Evolutionary conservation across 2,113 vertebrate species (phyloP).

Genomic region (Struthidea cinerea): DNA sequence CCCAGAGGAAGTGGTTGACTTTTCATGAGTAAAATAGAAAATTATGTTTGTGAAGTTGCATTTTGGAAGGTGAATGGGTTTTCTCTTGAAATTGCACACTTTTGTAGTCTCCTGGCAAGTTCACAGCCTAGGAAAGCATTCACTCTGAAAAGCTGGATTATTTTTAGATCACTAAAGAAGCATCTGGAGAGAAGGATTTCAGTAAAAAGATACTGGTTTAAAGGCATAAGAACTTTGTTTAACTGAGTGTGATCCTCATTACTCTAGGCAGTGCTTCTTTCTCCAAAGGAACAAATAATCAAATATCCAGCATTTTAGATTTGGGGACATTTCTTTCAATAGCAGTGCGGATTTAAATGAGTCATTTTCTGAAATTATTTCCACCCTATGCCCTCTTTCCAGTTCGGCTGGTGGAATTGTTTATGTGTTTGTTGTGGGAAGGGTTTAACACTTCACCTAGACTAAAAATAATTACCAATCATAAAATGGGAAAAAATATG

Average conservation of each 20-base stretch:
- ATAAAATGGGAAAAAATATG: neutral
- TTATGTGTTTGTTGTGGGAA: neutral
- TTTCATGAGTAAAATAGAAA: neutral
- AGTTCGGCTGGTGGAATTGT: neutral
- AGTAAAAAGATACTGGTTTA: neutral
- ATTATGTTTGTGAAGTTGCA: neutral
- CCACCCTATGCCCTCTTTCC: neutral
- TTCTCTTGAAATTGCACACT: neutral
- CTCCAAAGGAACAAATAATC: neutral
- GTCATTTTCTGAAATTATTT: neutral
- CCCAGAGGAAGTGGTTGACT: neutral
- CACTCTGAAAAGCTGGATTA: neutral
- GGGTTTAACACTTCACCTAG: neutral
- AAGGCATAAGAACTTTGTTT: neutral
- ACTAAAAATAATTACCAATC: neutral
- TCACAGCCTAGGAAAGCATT: neutral
- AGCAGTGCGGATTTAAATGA: neutral
- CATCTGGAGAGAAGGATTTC: neutral
- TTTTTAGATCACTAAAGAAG: neutral
- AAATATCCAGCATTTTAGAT: neutral
- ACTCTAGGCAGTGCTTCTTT: neutral
- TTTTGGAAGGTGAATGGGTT: neutral
- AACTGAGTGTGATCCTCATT: neutral
- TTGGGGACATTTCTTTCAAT: neutral
- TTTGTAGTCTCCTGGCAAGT: neutral